Evolutionary conservation across 1,140 invertebrate species (phyloP).

Genomic region (Proctacanthus coquilletti): DNA sequence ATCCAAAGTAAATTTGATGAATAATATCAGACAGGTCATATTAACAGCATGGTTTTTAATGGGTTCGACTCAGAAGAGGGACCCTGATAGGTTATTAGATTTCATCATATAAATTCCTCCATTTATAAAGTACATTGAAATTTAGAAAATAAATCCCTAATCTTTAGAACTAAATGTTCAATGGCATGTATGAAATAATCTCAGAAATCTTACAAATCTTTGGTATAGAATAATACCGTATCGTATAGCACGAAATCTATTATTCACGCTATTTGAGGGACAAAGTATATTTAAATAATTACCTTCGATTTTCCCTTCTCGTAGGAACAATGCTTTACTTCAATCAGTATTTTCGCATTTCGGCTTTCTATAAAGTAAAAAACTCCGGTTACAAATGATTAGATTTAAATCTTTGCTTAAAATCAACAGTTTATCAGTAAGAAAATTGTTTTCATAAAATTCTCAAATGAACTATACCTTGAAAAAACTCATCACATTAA

Average conservation of each 20-base stretch:
- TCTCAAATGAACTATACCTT: no score
- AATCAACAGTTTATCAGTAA: no score
- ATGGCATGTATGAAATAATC: no score
- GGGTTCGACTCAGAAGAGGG: conserved; percentile 28
- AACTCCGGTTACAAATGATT: no score
- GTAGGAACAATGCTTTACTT: no score
- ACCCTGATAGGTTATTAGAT: conserved; percentile 15
- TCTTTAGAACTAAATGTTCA: no score
- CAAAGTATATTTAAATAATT: neutral
- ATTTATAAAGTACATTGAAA: neutral
- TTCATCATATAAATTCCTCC: conserved; percentile 15
- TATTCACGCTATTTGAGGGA: neutral
- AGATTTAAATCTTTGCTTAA: no score
- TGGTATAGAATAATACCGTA: neutral
- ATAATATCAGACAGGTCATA: conserved; percentile 16
- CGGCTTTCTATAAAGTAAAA: no score
- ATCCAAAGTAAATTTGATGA: neutral
- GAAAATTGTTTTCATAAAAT: no score
- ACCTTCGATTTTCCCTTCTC: neutral
- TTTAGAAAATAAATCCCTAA: no score
- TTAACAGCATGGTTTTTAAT: conserved; percentile 25
- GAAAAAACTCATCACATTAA: no score
- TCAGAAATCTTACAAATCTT: neutral
- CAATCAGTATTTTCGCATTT: no score
- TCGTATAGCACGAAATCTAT: neutral